These are phyloP conservation scores for Diaperis boleti DNA, from an alignment of 2,888 invertebrate genomes.

Conservation along the genomic window DNA sequence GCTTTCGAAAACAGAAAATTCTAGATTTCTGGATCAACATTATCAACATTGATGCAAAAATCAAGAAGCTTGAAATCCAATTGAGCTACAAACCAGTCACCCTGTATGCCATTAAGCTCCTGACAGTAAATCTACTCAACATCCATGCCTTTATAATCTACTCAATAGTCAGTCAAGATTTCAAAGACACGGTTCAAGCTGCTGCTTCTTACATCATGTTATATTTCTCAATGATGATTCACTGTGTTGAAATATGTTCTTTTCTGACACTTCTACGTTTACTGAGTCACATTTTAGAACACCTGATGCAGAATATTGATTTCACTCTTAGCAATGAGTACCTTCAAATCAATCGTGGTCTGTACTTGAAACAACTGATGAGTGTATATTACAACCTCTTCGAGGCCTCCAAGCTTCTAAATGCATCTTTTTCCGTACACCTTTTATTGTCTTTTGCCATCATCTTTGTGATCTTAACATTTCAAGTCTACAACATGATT, in stretches of 20 bases:
- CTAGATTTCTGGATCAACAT: slow-evolving; percentile 8
- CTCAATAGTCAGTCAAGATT: not conserved
- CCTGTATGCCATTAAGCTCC: not conserved
- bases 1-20: not conserved
- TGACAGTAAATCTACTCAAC: not conserved
- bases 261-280: slow-evolving; percentile 4
- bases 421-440: slow-evolving; percentile 5
- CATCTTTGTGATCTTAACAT: slow-evolving; percentile 6
- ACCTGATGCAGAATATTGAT: not conserved
- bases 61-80: not conserved
- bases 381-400: slow-evolving; percentile 1
- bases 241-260: slow-evolving; percentile 3
- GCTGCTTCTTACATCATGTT: slow-evolving; percentile 1
- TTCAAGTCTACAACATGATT: slow-evolving; percentile 15
- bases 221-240: slow-evolving; percentile 9
- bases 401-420: slow-evolving; percentile 3
- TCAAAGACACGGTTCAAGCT: slow-evolving; percentile 5
- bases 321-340: not conserved
- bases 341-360: too few relatives aligned
- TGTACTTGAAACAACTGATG: not conserved
- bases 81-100: slow-evolving; percentile 8
- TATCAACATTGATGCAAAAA: not conserved
- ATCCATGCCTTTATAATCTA: slow-evolving; percentile 4
- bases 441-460: slow-evolving; percentile 13
- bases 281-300: slow-evolving; percentile 5